Evolutionary conservation across 2,113 vertebrate species (phyloP).

Genomic region (Barnardius zonarius): DNA sequence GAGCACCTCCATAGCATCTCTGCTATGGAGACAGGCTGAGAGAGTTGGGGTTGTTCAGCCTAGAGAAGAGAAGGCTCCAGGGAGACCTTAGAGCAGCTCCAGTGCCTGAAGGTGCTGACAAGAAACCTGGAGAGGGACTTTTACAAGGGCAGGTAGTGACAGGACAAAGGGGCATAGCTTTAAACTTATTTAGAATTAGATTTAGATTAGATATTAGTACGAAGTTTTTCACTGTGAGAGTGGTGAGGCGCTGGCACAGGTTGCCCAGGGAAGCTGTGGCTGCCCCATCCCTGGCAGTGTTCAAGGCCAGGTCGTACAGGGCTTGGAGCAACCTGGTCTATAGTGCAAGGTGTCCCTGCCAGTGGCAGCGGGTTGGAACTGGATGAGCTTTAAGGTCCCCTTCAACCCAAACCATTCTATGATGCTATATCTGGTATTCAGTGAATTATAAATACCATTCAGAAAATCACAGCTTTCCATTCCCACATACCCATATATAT

Average conservation of each 20-base stretch:
- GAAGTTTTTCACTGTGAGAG: not conserved
- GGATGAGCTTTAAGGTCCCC: not conserved
- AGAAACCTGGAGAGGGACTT: not conserved
- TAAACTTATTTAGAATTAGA: not conserved
- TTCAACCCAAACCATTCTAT: not conserved
- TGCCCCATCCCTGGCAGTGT: not conserved
- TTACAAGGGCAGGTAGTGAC: not conserved
- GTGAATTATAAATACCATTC: not conserved
- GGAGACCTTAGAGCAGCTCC: not conserved
- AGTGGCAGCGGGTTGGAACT: not conserved
- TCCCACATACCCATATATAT: not conserved
- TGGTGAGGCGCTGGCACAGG: not conserved
- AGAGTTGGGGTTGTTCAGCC: not conserved
- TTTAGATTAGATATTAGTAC: not conserved
- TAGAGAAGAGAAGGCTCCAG: not conserved
- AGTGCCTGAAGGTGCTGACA: not conserved
- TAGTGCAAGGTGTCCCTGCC: not conserved
- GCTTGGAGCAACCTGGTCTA: not conserved
- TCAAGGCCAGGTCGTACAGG: not conserved
- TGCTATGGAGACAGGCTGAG: not conserved
- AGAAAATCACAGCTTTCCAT: not conserved
- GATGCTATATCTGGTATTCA: not conserved
- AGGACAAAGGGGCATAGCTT: not conserved
- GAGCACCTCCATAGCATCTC: not conserved
- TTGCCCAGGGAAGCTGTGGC: not conserved